These are phyloP conservation scores for Drosophila tani DNA, from an alignment of 1,140 invertebrate species.

Conservation along the genomic window DNA sequence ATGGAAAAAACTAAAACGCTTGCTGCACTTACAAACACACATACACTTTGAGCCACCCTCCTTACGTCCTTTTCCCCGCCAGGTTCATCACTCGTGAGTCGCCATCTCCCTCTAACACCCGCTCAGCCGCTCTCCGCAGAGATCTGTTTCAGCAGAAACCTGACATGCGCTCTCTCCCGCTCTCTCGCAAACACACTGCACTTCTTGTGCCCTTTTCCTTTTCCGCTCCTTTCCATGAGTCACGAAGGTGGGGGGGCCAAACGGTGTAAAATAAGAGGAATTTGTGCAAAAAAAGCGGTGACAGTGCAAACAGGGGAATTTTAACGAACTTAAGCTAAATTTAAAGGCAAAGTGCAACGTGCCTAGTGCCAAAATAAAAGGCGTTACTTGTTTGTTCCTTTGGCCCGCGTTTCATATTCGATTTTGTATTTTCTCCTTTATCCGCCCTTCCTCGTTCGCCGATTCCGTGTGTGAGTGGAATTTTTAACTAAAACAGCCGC, in stretches of 20 bases:
- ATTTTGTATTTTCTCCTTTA: not conserved
- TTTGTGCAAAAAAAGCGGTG: conserved; percentile 33
- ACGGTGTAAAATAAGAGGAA: conserved; percentile 44
- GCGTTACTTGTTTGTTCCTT: conserved; percentile 50
- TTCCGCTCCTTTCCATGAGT: conserved; percentile 40
- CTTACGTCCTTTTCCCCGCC: conserved; percentile 40
- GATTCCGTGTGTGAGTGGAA: conserved; percentile 39
- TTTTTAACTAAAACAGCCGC: conserved; percentile 36
- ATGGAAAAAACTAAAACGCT: conserved; percentile 32
- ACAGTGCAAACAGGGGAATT: conserved; percentile 27
- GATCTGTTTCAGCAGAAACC: conserved; percentile 27
- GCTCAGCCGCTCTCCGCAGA: not conserved
- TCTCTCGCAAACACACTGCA: conserved; percentile 17
- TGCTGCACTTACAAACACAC: conserved; percentile 34
- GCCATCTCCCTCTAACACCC: conserved; percentile 15
- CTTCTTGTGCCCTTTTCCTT: conserved; percentile 45
- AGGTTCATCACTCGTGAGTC: conserved; percentile 4
- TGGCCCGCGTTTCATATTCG: conserved; percentile 22
- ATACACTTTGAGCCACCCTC: conserved; percentile 21
- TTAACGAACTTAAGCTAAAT: conserved; percentile 35
- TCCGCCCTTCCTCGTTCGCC: conserved; percentile 20
- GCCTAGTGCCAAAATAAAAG: conserved; percentile 46
- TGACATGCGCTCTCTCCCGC: conserved; percentile 43
- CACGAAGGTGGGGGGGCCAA: conserved; percentile 24
- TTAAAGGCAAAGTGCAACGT: conserved; percentile 34